These are phyloP conservation scores for Nomada flava DNA, from an alignment of 2,888 invertebrate species.

Conservation along the genomic window DNA sequence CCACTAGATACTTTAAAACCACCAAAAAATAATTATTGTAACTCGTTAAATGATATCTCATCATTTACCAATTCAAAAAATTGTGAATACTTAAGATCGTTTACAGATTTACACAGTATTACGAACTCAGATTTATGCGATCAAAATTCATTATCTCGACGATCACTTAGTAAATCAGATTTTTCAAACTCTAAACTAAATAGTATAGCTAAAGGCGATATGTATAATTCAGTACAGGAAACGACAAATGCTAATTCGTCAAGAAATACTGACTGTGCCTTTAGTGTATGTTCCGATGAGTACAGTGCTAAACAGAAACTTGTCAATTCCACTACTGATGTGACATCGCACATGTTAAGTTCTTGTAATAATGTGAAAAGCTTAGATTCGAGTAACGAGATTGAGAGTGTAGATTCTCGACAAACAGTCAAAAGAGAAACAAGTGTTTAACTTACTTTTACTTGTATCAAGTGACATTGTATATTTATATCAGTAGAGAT, in stretches of 20 bases:
- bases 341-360: slow-evolving; percentile 65
- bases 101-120: slow-evolving; percentile 72
- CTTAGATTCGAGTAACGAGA: slow-evolving; percentile 54
- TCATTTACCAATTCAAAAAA: slow-evolving; percentile 75
- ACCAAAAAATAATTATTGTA: slow-evolving; percentile 73
- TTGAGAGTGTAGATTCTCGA: slow-evolving; percentile 50
- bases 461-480: slow-evolving; percentile 17
- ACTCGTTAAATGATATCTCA: slow-evolving; percentile 78
- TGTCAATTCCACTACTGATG: slow-evolving; percentile 72
- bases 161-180: slow-evolving; percentile 68
- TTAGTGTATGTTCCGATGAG: slow-evolving; percentile 59
- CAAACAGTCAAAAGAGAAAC: slow-evolving; percentile 80
- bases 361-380: slow-evolving; percentile 62
- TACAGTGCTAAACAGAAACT: slow-evolving; percentile 62
- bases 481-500: slow-evolving; percentile 55
- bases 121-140: slow-evolving; percentile 71
- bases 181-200: slow-evolving; percentile 69
- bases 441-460: slow-evolving; percentile 76
- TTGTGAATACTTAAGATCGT: slow-evolving; percentile 74
- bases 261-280: slow-evolving; percentile 62
- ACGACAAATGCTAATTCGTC: slow-evolving; percentile 52
- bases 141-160: slow-evolving; percentile 67
- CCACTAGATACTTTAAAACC: slow-evolving; percentile 71
- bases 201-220: slow-evolving; percentile 70
- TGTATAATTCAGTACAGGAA: slow-evolving; percentile 53